These are phyloP conservation scores for Sitta europaea DNA, from an alignment of 2,113 vertebrate genomes.

Conservation along the genomic window DNA sequence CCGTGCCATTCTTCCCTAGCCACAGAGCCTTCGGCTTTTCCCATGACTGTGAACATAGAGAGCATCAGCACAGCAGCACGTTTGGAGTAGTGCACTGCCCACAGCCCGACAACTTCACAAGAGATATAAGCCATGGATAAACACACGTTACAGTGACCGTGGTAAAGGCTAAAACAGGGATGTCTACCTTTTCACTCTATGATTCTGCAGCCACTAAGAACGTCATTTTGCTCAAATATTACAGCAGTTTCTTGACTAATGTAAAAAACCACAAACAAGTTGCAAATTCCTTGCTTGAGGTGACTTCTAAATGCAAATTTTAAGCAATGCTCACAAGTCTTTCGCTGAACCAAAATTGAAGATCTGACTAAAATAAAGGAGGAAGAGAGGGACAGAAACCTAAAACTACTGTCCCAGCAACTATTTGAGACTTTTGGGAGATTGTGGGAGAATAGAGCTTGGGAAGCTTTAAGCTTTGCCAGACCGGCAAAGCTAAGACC, in stretches of 20 bases:
- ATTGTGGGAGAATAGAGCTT: neutral
- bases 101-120: neutral
- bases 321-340: neutral
- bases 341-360: neutral
- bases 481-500: neutral
- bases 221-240: neutral
- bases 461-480: neutral
- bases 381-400: neutral
- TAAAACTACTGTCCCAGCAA: neutral
- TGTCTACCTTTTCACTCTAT: fast-evolving
- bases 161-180: neutral
- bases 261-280: neutral
- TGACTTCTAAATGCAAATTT: neutral
- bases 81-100: neutral
- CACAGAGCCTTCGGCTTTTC: constrained; percentile 95
- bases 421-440: neutral
- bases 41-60: constrained; percentile 82
- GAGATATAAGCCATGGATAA: neutral
- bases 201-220: neutral
- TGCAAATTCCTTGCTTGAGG: neutral
- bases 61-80: neutral
- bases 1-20: constrained; percentile 95
- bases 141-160: fast-evolving
- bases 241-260: neutral
- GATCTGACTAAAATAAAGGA: neutral